These are phyloP conservation scores for Operophtera brumata DNA, from an alignment of 2,888 invertebrate genomes.

Conservation along the genomic window DNA sequence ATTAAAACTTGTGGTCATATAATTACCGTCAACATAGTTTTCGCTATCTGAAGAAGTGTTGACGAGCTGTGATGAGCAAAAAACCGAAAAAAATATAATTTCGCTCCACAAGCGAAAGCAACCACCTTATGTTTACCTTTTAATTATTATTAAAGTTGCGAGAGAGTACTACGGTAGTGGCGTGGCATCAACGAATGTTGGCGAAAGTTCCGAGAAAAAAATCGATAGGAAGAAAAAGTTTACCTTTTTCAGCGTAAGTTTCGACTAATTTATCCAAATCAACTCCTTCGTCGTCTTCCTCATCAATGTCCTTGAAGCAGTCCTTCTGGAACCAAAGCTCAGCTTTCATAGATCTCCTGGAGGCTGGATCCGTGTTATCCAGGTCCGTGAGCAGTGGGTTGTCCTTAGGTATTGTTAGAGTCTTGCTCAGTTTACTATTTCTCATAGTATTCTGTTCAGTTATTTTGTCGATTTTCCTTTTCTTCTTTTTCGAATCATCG, in stretches of 20 bases:
- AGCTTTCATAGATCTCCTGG: conserved; percentile 88
- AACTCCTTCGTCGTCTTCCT: conserved; percentile 92
- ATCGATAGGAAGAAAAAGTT: no score
- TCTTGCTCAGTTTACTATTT: conserved; percentile 54
- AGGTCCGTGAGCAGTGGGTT: conserved; percentile 91
- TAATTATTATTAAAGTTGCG: no score
- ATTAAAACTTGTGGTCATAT: no score
- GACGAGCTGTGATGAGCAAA: no score
- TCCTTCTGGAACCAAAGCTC: conserved; percentile 94
- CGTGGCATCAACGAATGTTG: no score
- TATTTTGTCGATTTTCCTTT: conserved; percentile 60
- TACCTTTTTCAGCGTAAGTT: conserved; percentile 87
- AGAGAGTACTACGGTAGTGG: no score
- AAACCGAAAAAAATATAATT: no score
- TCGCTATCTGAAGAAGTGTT: no score
- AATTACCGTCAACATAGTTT: no score
- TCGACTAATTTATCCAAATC: conserved; percentile 91
- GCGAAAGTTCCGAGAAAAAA: no score
- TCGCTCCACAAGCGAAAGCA: no score
- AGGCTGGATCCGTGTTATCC: conserved; percentile 87
- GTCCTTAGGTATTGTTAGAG: conserved; percentile 56
- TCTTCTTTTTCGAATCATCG: conserved; percentile 52
- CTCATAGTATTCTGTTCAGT: conserved; percentile 66
- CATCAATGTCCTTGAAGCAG: conserved; percentile 88
- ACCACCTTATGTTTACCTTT: no score